These are phyloP conservation scores for Nibea albiflora DNA, from an alignment of 2,113 vertebrate species.

Conservation along the genomic window DNA sequence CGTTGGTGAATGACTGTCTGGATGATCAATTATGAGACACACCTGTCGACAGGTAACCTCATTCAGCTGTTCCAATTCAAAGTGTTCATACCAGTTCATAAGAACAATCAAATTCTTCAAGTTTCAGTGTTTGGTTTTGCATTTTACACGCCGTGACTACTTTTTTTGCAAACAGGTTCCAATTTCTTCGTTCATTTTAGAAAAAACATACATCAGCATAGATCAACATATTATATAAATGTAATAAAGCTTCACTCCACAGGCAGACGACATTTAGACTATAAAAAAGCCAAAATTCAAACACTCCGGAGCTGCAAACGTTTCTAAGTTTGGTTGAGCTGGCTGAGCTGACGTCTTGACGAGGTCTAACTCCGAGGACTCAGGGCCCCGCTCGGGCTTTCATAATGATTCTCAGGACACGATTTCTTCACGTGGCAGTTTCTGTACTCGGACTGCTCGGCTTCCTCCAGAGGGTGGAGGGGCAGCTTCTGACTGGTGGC, in stretches of 20 bases:
- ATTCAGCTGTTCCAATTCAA: no score
- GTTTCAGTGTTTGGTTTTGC: no score
- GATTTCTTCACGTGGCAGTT: slow-evolving; percentile 48
- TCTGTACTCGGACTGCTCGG: slow-evolving; percentile 40
- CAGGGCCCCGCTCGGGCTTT: slow-evolving; percentile 42
- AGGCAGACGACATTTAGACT: no score
- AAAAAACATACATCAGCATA: neutral
- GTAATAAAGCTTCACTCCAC: neutral
- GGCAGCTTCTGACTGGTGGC: slow-evolving; percentile 24
- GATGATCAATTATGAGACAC: no score
- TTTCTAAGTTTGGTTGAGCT: no score
- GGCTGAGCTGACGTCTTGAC: no score
- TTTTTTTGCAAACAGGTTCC: neutral
- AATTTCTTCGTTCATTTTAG: neutral
- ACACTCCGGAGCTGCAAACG: neutral
- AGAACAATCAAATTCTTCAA: no score
- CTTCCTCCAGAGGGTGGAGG: slow-evolving; percentile 48
- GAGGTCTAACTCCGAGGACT: neutral
- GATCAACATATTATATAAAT: no score
- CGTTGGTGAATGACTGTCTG: no score
- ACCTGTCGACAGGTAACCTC: no score
- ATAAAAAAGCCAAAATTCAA: neutral
- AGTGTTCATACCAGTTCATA: no score
- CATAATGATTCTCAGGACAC: slow-evolving; percentile 73
- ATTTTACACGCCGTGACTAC: no score